Evolutionary conservation across 1,140 invertebrate genomes (phyloP), one percentile per base, ranked within the genome.

Genomic region (Eurosta solidaginis): DNA sequence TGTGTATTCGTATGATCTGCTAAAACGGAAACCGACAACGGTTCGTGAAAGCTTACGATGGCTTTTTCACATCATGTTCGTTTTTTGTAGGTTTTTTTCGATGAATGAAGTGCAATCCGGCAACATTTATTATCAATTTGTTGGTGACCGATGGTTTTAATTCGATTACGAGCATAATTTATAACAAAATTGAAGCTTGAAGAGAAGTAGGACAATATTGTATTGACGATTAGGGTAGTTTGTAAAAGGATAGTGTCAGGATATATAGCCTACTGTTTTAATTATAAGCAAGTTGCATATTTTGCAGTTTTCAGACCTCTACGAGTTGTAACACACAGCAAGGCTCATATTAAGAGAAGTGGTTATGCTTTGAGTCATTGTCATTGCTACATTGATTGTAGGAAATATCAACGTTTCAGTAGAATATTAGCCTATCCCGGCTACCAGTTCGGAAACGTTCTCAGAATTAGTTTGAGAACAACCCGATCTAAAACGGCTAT

Each of bases 1-100:
- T 29, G 6, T 42, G 68, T 75, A 40, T 14, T 20, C 14, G 10
- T n/a, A 36, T 7, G 33, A 36, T 42, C 33, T 1, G 44, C 25
- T 20, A 17, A 29, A 42, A 40, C 74, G 74, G 79, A 74, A 25
- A 84, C 80, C 84, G 83, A 79, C 79, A 85, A 85, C 85, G 85
- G 85, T 85, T 83, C 84, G 84, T 85, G 83, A 81, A 84, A 84
- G 81, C n/a, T n/a, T n/a, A n/a, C 82, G 80, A 36, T 40, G 33
- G 22, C 33, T 68, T 68, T 68, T 68, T 68, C 59, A 68, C 59
- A 68, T 68, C 59, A 40, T 33, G n/a, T n/a, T n/a, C n/a, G n/a
- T 40, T 40, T 40, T 68, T 36, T 22, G 54, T 3, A 17, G 3
- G 54, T 17, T 33, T 63, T n/a, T 14, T 54, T 17, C 20, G 59